Evolutionary conservation across 2,888 invertebrate species (phyloP).

Genomic region (Plutella xylostella): DNA sequence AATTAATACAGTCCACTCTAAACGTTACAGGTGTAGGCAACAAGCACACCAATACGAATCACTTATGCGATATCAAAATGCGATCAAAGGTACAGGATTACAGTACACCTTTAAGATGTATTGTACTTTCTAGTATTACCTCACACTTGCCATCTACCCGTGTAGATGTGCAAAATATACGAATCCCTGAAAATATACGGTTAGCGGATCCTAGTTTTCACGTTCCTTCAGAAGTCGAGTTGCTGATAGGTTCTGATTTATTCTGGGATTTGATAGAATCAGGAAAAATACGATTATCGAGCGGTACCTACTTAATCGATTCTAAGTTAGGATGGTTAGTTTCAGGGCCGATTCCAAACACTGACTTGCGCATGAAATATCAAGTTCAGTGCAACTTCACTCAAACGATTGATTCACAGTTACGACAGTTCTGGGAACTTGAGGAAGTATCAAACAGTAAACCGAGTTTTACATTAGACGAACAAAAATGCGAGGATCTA

Average conservation of each 20-base stretch:
- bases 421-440: constrained; percentile 15
- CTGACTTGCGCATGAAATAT: constrained; percentile 3
- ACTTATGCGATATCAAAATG: too few relatives aligned
- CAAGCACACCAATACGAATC: too few relatives aligned
- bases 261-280: constrained; percentile 15
- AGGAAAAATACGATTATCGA: constrained; percentile 8
- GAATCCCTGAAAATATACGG: constrained; percentile 10
- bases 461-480: constrained; percentile 6
- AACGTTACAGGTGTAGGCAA: too few relatives aligned
- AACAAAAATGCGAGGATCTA: constrained; percentile 8
- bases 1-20: too few relatives aligned
- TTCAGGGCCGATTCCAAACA: constrained; percentile 9
- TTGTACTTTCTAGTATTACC: too few relatives aligned
- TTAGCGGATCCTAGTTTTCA: constrained; percentile 14
- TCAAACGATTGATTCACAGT: constrained; percentile 10
- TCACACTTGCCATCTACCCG: too few relatives aligned
- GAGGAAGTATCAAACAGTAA: constrained; percentile 9
- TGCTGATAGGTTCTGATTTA: constrained; percentile 8
- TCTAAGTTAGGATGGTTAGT: constrained; percentile 16
- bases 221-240: constrained; percentile 8
- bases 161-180: too few relatives aligned
- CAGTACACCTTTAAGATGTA: too few relatives aligned
- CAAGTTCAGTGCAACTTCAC: constrained; percentile 15
- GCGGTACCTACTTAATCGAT: constrained; percentile 11
- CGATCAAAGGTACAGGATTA: too few relatives aligned